phyloP scores from a whole-genome alignment of 2,888 invertebrate species.

The Drosophila merina region DNA sequence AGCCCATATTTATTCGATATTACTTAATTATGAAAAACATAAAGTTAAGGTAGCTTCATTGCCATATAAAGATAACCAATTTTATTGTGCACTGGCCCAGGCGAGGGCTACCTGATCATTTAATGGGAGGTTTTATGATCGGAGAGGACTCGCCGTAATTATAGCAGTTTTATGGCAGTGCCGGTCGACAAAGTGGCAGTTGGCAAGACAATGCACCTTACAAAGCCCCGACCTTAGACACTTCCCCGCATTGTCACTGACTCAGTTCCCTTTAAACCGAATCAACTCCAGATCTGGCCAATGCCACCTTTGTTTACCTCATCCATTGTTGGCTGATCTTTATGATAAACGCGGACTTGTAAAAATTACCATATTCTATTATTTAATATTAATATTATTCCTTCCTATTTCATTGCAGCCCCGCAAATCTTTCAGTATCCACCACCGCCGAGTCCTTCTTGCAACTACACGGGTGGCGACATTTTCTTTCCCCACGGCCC shows the following conservation, averaged over 20 bases:
- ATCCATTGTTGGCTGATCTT: slow-evolving; percentile 28
- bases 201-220: slow-evolving; percentile 33
- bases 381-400: neutral
- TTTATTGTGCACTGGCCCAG: slow-evolving; percentile 17
- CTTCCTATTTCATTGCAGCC: slow-evolving; percentile 73
- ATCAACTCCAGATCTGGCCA: slow-evolving; percentile 35
- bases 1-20: neutral
- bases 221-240: slow-evolving; percentile 64
- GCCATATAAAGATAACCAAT: slow-evolving; percentile 15
- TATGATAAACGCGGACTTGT: neutral
- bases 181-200: slow-evolving; percentile 46
- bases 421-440: slow-evolving; percentile 83
- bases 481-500: slow-evolving; percentile 82
- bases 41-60: neutral
- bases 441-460: slow-evolving; percentile 83
- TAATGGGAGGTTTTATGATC: slow-evolving; percentile 49
- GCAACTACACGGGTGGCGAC: slow-evolving; percentile 80
- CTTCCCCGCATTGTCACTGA: slow-evolving; percentile 70
- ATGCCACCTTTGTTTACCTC: slow-evolving; percentile 64
- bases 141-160: slow-evolving; percentile 49
- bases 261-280: slow-evolving; percentile 9
- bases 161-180: slow-evolving; percentile 37
- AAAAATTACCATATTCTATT: neutral
- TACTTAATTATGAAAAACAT: slow-evolving; percentile 3
- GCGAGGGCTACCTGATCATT: slow-evolving; percentile 41